Base-by-base conservation (phyloP, 2,797 vertebrate genomes). In the Eulemur coronatus region DNA sequence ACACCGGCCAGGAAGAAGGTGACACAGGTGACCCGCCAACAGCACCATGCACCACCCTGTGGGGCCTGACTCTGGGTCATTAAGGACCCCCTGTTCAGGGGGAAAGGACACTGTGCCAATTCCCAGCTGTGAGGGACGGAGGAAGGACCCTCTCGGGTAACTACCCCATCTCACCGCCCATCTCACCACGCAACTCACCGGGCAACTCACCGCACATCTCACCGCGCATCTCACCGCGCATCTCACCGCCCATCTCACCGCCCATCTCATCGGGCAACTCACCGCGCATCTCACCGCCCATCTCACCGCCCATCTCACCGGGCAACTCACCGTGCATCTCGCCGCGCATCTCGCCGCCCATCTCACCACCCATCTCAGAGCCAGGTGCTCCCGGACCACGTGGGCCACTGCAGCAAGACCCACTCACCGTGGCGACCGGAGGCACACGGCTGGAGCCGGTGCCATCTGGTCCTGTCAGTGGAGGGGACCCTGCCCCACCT, bases 381-480 rank as follows among this genome's bases (percentile, higher is more conserved):
- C 41, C 35, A n/a, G n/a, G 46, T 65, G 26, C 17, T 52, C 55
- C 13, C 12, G 0, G 9, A 43, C 5, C 28, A 26, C 17, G 1
- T 2, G 7, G 14, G 57, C 15, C 46, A 30, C 65, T 7, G 33
- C 48, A 6, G 0, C 6, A 30, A 41, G 0, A 22, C 24, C 22
- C 33, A 15, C 13, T 76, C 59, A 22, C 61, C 4, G 0, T 0
- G 24, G 1, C 0, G 43, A 10, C 46, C 2, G 0, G 12, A 17
- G 18, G 28, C 13, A 5, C 1, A 5, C 0, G 24, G 15, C 0
- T 2, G 50, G 65, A 38, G 35, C 14, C 2, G 0, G 48, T 6
- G 70, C 65, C 3, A 9, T 5, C 26, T 24, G 20, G 69, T 15
- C 22, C 46, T 2, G 10, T 2, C 0, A 43, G 12, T 5, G 11